Evolutionary conservation across 1,140 invertebrate genomes (phyloP).

Genomic region (Bradynema listronoti): DNA sequence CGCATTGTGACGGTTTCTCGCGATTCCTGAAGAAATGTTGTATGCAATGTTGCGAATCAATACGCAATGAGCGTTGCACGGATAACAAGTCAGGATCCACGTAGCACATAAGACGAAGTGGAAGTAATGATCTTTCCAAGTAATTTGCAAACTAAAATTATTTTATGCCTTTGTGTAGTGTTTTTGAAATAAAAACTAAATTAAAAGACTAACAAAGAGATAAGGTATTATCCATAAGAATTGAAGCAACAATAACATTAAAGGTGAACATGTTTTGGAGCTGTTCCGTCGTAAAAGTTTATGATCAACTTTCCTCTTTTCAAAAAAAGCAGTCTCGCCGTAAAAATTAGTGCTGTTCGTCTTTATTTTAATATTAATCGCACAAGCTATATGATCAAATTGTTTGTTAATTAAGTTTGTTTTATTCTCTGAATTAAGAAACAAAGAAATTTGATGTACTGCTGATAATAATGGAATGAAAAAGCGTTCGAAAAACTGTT

Average conservation of each 20-base stretch:
- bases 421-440: no score
- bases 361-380: no score
- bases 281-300: no score
- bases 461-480: no score
- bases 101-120: constrained; percentile 53
- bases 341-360: no score
- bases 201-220: constrained; percentile 39
- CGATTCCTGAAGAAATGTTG: constrained; percentile 41
- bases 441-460: no score
- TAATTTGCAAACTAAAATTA: constrained; percentile 53
- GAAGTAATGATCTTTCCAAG: constrained; percentile 51
- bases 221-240: constrained; percentile 53
- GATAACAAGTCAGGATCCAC: constrained; percentile 50
- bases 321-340: no score
- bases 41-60: constrained; percentile 37
- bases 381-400: no score
- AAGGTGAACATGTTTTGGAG: no score
- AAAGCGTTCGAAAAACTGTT: no score
- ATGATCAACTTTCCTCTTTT: no score
- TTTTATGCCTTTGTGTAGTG: constrained; percentile 15
- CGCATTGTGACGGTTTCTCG: constrained; percentile 10
- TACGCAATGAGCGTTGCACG: constrained; percentile 40
- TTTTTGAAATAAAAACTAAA: constrained; percentile 1
- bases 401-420: no score
- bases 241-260: constrained; percentile 29